Conservation (phyloP, 1,140 invertebrate genomes). For the Drosophila paulistorum region DNA sequence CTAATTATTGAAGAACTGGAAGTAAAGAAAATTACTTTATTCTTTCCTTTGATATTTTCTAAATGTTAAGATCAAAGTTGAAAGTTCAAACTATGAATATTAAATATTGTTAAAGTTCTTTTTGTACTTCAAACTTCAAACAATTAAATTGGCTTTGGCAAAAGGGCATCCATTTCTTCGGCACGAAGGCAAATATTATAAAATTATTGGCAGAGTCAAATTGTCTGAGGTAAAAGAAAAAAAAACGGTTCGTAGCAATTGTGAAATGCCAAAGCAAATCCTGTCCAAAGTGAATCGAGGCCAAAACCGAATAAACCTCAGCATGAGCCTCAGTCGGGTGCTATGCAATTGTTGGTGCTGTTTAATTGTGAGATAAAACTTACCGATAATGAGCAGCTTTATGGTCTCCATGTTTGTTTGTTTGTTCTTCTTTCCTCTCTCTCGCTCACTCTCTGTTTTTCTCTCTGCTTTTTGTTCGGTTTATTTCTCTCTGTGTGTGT, state of each 20-base stretch:
- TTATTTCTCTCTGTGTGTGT: not conserved
- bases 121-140: too few species aligned
- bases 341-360: conserved; percentile 32
- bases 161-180: too few species aligned
- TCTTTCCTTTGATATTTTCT: too few species aligned
- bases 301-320: conserved; percentile 12
- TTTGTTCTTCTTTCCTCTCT: conserved; percentile 19
- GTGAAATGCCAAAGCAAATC: conserved; percentile 2
- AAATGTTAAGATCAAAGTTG: too few species aligned
- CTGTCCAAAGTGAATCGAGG: conserved; percentile 4
- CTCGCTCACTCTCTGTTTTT: conserved; percentile 6
- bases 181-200: too few species aligned
- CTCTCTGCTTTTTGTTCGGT: conserved; percentile 15
- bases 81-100: too few species aligned
- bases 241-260: not conserved
- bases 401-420: conserved; percentile 71
- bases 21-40: too few species aligned
- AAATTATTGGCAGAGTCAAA: too few species aligned
- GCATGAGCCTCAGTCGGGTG: conserved; percentile 5
- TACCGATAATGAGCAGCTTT: conserved; percentile 82
- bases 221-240: not conserved
- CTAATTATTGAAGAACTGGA: too few species aligned
- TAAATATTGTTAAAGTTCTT: too few species aligned
- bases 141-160: too few species aligned
- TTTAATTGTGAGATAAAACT: conserved; percentile 83